phyloP scores from a whole-genome alignment of 1,140 invertebrate genomes.

The Diorhabda carinulata region DNA sequence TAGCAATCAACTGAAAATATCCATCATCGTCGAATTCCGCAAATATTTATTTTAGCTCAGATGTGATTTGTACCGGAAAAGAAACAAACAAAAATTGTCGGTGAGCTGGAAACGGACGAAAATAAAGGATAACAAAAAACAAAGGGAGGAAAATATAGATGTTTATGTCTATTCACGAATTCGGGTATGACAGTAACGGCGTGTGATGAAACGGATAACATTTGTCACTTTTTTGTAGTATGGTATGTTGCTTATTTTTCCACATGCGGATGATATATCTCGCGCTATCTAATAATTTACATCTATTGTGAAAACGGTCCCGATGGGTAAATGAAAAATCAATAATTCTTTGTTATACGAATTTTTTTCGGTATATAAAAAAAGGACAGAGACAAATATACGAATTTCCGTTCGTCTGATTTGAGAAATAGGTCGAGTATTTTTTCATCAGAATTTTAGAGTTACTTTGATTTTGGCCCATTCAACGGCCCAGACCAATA shows the following conservation, averaged over 20 bases:
- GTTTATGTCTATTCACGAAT: conserved; percentile 1
- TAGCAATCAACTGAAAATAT: too few relatives aligned
- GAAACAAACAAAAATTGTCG: background rate
- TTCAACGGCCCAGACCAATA: too few relatives aligned
- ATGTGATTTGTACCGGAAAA: background rate
- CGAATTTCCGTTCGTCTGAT: too few relatives aligned
- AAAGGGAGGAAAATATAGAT: conserved; percentile 1
- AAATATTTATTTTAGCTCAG: conserved; percentile 1
- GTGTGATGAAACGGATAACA: background rate
- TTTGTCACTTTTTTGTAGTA: background rate
- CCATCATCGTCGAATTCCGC: background rate
- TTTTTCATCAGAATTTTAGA: too few relatives aligned
- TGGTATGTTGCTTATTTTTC: background rate
- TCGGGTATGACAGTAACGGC: background rate
- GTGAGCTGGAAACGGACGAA: background rate
- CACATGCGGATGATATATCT: background rate
- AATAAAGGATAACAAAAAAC: background rate
- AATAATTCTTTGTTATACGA: too few relatives aligned
- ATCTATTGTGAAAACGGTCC: background rate
- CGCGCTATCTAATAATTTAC: background rate
- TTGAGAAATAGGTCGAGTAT: too few relatives aligned
- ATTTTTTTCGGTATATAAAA: too few relatives aligned
- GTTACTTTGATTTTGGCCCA: too few relatives aligned
- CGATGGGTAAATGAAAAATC: background rate
- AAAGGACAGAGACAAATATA: too few relatives aligned